Evolutionary conservation across 2,113 vertebrate genomes (phyloP).

Genomic region (Nothobranchius kuhntae): DNA sequence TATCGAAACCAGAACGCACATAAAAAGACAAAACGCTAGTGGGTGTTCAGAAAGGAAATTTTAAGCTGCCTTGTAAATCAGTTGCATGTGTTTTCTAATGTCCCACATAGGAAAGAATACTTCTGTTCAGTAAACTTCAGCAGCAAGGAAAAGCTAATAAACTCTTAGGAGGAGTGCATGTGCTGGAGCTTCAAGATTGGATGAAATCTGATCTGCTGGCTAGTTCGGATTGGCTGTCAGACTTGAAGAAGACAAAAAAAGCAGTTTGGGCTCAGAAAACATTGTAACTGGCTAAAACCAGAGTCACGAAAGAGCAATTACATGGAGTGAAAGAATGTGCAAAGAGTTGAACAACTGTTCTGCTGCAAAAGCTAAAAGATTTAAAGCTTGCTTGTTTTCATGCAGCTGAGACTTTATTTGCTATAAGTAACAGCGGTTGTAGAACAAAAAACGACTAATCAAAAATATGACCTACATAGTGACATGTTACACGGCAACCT

Average conservation of each 20-base stretch:
- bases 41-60: too few species aligned
- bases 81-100: not conserved
- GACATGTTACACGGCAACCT: constrained; percentile 8
- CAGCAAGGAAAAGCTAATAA: constrained; percentile 2
- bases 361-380: too few species aligned
- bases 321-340: too few species aligned
- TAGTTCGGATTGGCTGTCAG: constrained; percentile 40
- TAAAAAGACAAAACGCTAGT: too few species aligned
- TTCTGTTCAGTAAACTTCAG: not conserved
- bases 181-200: constrained; percentile 56
- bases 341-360: too few species aligned
- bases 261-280: too few species aligned
- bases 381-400: not conserved
- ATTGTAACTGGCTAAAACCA: too few species aligned
- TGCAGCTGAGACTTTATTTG: not conserved
- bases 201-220: constrained; percentile 41
- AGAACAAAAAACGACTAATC: not conserved
- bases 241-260: constrained; percentile 9
- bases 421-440: not conserved
- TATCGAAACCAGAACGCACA: too few species aligned
- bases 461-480: constrained; percentile 10
- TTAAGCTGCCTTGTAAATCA: not conserved
- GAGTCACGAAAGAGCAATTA: too few species aligned
- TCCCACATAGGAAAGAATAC: not conserved
- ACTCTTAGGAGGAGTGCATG: constrained; percentile 44